A percentile compares a stretch with the other conserved stretches of the same genome.
These are phyloP conservation scores for Cerastis leucographa DNA, from an alignment of 2,888 invertebrate genomes.

Conservation along the genomic window DNA sequence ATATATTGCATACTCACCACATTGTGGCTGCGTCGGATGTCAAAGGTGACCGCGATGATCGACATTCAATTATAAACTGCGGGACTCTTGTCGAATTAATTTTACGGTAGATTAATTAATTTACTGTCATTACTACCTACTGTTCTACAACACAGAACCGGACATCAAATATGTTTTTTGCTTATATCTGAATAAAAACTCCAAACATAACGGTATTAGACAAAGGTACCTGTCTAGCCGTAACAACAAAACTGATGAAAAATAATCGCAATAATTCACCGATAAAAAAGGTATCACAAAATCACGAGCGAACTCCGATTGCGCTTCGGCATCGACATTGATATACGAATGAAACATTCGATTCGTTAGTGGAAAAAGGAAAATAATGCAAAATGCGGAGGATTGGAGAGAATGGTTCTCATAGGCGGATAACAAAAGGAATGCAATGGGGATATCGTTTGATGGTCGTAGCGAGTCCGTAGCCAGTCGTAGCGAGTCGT, in stretches of 20 bases:
- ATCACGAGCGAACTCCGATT: slow-evolving; percentile 66
- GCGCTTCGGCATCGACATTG: slow-evolving; percentile 78
- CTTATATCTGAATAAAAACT: background rate
- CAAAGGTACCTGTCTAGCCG: slow-evolving; percentile 37
- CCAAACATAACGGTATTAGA: background rate
- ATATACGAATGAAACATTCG: slow-evolving; percentile 84
- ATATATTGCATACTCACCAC: slow-evolving; percentile 21
- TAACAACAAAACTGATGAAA: slow-evolving; percentile 39
- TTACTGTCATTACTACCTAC: background rate
- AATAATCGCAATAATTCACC: slow-evolving; percentile 47
- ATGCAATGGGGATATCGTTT: slow-evolving; percentile 85
- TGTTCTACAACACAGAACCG: background rate
- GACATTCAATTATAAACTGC: slow-evolving; percentile 51
- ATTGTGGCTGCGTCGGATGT: slow-evolving; percentile 35
- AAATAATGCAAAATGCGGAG: slow-evolving; percentile 86
- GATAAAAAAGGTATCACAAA: slow-evolving; percentile 62
- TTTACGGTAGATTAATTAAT: slow-evolving; percentile 21
- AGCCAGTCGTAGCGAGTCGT: slow-evolving; percentile 71
- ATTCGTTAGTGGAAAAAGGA: slow-evolving; percentile 88
- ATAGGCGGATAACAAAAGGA: slow-evolving; percentile 87
- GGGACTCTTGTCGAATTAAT: slow-evolving; percentile 13
- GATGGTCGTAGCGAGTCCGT: slow-evolving; percentile 76
- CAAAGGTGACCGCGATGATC: slow-evolving; percentile 43
- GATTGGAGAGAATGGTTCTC: slow-evolving; percentile 85
- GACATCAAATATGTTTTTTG: background rate